These are phyloP conservation scores for Apeira syringaria DNA, from an alignment of 2,888 invertebrate genomes.

Conservation along the genomic window DNA sequence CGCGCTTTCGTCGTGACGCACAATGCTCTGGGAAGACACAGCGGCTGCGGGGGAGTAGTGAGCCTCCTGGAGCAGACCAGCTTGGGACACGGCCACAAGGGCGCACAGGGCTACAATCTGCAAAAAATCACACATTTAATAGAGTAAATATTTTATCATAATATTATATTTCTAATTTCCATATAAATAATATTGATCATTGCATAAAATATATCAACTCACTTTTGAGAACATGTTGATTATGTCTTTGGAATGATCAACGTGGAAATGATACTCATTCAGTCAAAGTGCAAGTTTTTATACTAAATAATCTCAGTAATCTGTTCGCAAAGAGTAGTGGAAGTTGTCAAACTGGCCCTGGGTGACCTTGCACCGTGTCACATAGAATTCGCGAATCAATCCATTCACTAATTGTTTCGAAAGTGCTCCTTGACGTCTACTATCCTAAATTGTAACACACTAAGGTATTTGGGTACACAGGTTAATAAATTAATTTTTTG, in stretches of 20 bases:
- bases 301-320: conserved; percentile 39
- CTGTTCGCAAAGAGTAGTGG: conserved; percentile 47
- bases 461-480: too few relatives aligned
- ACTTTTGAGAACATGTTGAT: conserved; percentile 56
- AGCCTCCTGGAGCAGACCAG: conserved; percentile 51
- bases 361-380: conserved; percentile 36
- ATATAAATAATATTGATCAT: too few relatives aligned
- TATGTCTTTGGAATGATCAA: conserved; percentile 33
- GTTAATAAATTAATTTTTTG: too few relatives aligned
- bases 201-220: conserved; percentile 30
- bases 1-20: conserved; percentile 63
- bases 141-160: too few relatives aligned
- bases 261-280: conserved; percentile 42
- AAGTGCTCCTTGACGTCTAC: conserved; percentile 14
- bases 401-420: conserved; percentile 38
- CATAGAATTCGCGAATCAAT: conserved; percentile 32
- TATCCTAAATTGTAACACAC: conserved; percentile 11
- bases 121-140: background rate
- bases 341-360: conserved; percentile 36
- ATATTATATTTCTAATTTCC: too few relatives aligned
- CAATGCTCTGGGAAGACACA: conserved; percentile 64
- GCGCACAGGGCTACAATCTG: conserved; percentile 51
- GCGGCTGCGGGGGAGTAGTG: conserved; percentile 59
- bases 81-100: conserved; percentile 55
- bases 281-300: conserved; percentile 45